Evolutionary conservation across 2,113 vertebrate genomes (phyloP).

Genomic region (Zootoca vivipara): DNA sequence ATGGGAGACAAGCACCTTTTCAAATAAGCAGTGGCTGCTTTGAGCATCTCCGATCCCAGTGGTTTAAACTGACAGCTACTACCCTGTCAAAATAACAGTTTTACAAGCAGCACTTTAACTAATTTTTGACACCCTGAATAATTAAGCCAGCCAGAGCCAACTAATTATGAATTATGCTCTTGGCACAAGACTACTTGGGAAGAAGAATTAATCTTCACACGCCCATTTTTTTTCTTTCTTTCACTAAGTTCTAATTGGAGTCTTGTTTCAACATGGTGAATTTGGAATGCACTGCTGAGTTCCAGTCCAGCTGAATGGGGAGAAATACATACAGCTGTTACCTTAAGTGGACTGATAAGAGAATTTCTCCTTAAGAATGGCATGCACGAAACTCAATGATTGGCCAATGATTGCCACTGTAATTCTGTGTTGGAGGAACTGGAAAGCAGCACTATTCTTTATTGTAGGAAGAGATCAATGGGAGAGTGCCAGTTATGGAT

Average conservation of each 20-base stretch:
- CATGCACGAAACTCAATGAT: too few relatives aligned
- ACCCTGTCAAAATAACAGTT: slow-evolving; percentile 40
- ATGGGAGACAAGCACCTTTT: not conserved
- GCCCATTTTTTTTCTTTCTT: slow-evolving; percentile 38
- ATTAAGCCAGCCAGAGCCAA: slow-evolving; percentile 40
- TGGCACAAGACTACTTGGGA: slow-evolving; percentile 35
- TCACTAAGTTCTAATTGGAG: slow-evolving; percentile 36
- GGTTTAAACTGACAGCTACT: slow-evolving; percentile 28
- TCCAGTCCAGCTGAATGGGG: slow-evolving; percentile 34
- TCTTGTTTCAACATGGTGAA: not conserved
- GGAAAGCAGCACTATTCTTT: too few relatives aligned
- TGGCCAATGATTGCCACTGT: too few relatives aligned
- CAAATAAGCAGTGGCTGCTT: not conserved
- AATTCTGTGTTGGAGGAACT: too few relatives aligned
- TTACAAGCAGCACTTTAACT: slow-evolving; percentile 27
- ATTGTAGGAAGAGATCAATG: too few relatives aligned
- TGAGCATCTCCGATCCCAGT: not conserved
- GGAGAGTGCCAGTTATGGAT: too few relatives aligned
- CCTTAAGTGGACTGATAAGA: too few relatives aligned
- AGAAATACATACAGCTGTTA: too few relatives aligned
- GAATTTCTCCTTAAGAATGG: too few relatives aligned
- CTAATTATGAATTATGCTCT: slow-evolving; percentile 47
- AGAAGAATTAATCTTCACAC: slow-evolving; percentile 42
- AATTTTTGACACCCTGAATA: slow-evolving; percentile 52
- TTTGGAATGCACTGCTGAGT: slow-evolving; percentile 19